Base-by-base conservation (phyloP, 2,797 vertebrate species). In the Synanceia verrucosa region DNA sequence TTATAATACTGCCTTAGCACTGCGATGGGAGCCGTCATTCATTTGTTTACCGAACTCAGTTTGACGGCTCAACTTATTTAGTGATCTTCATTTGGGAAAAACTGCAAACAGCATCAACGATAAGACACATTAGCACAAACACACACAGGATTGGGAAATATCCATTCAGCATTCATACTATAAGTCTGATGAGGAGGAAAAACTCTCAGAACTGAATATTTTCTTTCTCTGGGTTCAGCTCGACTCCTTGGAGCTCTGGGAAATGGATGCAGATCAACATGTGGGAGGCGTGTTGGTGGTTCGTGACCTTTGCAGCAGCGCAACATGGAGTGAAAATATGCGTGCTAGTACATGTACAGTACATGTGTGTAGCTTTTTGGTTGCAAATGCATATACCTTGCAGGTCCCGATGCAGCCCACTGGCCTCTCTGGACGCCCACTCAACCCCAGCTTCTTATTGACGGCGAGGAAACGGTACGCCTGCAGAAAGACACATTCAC, bases 371-470 rank as follows among this genome's bases (percentile, higher is more conserved):
- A 23, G 63, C 24, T 48, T 65, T 55, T 65, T 60, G 58, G 7
- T 50, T 34, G 34, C 11, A 65, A 24, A 61, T 33, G 21, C 5
- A 41, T 55, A 78, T 86, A 95, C 97, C 97, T 99, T 99, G 89
- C 97, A 99, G 59, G 97, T 98, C 58, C 98, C 98, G 1, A 99
- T 96, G 88, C 97, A 99, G 83, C 98, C 98, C 66, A 99, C 93
- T 4, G 98, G 98, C 55, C 98, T 93, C 9, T 99, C 96, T 0
- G 98, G 98, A 84, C 98, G 96, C 87, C 98, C 98, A 53, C 93
- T 97, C 85, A 99, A 90, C 65, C 96, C 96, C 78, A 99, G 33
- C 80, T 99, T 99, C 72, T 96, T 95, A 85, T 99, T 99, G 89
- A 97, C 67, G 9, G 96, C 98, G 66, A 99, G 89, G 68, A 98